A percentile compares a stretch with the other conserved stretches of the same genome.
Conservation (phyloP, 2,797 vertebrate species). For the Hemibagrus guttatus region DNA sequence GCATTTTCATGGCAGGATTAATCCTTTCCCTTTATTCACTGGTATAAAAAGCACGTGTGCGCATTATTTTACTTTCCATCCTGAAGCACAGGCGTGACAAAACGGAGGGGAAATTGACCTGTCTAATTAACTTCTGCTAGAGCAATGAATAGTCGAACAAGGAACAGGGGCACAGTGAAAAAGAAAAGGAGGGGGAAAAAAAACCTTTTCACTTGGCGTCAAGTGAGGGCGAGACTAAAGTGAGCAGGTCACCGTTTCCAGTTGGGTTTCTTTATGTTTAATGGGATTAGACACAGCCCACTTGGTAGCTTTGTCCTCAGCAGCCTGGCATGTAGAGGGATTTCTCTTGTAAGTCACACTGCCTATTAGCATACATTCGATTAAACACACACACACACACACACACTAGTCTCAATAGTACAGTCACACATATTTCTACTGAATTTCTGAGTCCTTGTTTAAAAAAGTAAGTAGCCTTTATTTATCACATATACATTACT, state of each 20-base stretch:
- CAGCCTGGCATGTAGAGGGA: conserved; percentile 27
- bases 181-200: neutral
- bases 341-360: conserved; percentile 46
- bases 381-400: neutral
- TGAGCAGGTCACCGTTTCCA: conserved; percentile 5
- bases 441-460: neutral
- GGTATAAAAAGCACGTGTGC: neutral
- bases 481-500: too few relatives aligned
- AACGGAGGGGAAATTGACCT: conserved; percentile 56
- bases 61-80: neutral
- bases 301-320: conserved; percentile 41
- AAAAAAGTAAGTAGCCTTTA: neutral
- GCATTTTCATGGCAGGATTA: neutral
- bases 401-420: neutral
- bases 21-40: neutral
- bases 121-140: neutral
- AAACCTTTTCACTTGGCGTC: neutral
- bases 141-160: conserved; percentile 58
- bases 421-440: neutral
- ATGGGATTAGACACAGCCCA: conserved; percentile 49
- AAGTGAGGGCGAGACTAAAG: conserved; percentile 8
- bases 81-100: conserved; percentile 39
- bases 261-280: conserved; percentile 42
- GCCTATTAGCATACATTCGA: conserved; percentile 1
- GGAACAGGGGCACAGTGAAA: neutral